Conservation (phyloP, 2,797 vertebrate genomes). For the Simalia tracyae region DNA sequence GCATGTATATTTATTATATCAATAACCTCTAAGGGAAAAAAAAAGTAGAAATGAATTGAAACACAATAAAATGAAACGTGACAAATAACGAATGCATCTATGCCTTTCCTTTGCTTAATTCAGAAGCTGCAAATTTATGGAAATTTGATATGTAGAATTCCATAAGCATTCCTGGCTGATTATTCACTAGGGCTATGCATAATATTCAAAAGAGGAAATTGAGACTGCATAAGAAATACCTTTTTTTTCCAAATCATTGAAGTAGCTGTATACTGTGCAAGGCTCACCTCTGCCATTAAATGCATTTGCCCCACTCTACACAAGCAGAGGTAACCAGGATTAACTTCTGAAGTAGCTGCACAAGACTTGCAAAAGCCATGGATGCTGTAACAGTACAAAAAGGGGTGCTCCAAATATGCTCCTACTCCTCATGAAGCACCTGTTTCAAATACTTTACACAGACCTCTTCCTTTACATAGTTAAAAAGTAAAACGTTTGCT, state of each 20-base stretch:
- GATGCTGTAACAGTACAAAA: background rate
- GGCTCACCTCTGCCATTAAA: background rate
- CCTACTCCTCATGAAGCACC: background rate
- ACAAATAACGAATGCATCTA: background rate
- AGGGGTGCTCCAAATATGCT: background rate
- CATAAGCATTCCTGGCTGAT: background rate
- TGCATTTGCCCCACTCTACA: background rate
- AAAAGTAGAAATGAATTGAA: background rate
- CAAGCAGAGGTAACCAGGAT: background rate
- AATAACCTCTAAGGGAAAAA: background rate
- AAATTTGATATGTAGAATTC: background rate
- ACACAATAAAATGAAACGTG: background rate
- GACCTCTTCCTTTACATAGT: background rate
- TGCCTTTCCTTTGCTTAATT: background rate
- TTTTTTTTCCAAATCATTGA: background rate
- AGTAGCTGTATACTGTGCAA: background rate
- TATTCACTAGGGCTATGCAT: background rate
- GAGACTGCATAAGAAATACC: background rate
- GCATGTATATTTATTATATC: background rate
- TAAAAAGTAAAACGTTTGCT: background rate
- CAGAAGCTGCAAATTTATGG: background rate
- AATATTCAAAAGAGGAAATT: background rate
- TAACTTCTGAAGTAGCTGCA: background rate
- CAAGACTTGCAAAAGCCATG: background rate
- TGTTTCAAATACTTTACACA: background rate